These are phyloP conservation scores for Penaeus monodon DNA, from an alignment of 2,888 invertebrate genomes.

Conservation along the genomic window DNA sequence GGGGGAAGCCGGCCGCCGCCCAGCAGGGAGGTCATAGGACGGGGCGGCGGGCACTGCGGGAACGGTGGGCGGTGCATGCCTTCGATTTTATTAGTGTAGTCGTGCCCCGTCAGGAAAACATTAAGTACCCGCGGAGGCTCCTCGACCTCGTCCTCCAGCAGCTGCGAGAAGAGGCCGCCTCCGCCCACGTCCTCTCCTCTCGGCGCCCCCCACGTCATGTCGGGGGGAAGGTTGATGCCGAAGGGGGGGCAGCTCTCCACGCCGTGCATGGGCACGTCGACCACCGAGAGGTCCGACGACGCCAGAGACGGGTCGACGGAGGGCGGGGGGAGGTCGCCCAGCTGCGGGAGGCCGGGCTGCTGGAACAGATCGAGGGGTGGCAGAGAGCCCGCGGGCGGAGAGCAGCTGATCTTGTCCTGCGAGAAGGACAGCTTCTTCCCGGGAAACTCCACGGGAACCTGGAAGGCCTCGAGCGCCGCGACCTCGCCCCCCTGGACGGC, in stretches of 20 bases:
- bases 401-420: neutral
- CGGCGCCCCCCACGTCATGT: conserved; percentile 51
- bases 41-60: neutral
- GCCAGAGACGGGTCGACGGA: conserved; percentile 8
- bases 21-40: conserved; percentile 28
- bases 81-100: conserved; percentile 68
- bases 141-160: conserved; percentile 37
- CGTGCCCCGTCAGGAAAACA: conserved; percentile 70
- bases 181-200: conserved; percentile 36
- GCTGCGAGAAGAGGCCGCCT: conserved; percentile 54
- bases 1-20: conserved; percentile 12
- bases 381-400: conserved; percentile 5
- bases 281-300: conserved; percentile 2
- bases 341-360: neutral
- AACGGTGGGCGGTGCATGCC: conserved; percentile 68
- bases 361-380: neutral
- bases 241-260: conserved; percentile 5
- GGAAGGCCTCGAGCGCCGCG: conserved; percentile 1
- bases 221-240: conserved; percentile 45
- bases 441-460: neutral
- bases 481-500: neutral
- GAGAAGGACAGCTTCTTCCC: neutral
- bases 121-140: conserved; percentile 47
- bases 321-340: conserved; percentile 4
- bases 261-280: conserved; percentile 12